Percentiles rank a stretch among this genome's conserved stretches.
These are phyloP conservation scores for Clarias laeviceps DNA, from an alignment of 2,797 vertebrate genomes.

Conservation along the genomic window DNA sequence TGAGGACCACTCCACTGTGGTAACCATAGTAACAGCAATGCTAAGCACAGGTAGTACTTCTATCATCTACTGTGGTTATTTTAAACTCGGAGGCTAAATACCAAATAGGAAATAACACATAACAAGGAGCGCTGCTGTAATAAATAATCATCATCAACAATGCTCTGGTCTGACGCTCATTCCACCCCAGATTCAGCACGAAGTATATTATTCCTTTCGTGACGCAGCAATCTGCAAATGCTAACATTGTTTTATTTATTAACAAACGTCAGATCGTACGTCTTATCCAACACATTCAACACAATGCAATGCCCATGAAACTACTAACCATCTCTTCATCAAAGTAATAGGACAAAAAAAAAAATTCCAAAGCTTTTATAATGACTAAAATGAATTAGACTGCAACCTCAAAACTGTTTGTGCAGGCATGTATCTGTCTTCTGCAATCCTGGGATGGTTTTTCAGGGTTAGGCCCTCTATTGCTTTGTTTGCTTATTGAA, in stretches of 20 bases:
- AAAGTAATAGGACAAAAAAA: background rate
- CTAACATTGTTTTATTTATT: background rate
- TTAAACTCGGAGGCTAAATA: background rate
- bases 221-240: background rate
- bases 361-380: background rate
- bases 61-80: conserved; percentile 11
- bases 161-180: background rate
- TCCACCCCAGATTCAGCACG: background rate
- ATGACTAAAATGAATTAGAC: background rate
- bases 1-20: background rate
- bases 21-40: conserved; percentile 37
- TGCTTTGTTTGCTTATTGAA: background rate
- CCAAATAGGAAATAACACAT: background rate
- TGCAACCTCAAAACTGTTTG: background rate
- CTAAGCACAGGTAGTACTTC: conserved; percentile 7
- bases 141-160: background rate
- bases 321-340: background rate
- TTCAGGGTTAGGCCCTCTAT: background rate
- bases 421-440: background rate
- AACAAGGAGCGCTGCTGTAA: background rate
- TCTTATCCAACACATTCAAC: background rate
- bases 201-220: background rate
- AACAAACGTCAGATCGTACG: background rate
- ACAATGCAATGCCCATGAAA: background rate
- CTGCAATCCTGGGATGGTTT: background rate